A percentile compares a stretch with the other conserved stretches of the same genome.
phyloP scores from a whole-genome alignment of 2,797 vertebrate genomes.

The Picus viridis region DNA sequence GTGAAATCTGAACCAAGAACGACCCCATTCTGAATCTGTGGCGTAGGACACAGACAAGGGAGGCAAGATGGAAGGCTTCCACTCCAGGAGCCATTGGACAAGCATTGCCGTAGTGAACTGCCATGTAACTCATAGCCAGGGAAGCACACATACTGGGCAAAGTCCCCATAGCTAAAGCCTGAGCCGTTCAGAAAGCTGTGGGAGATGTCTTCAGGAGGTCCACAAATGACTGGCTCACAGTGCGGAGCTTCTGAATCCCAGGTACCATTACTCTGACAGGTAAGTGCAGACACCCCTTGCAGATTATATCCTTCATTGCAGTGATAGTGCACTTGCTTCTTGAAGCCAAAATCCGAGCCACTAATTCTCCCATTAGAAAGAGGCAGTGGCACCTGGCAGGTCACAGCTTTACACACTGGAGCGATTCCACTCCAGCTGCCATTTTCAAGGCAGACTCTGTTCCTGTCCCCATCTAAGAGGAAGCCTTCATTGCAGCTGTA shows the following conservation, averaged over 20 bases:
- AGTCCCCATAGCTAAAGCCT: conserved; percentile 85
- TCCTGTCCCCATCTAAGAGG: conserved; percentile 81
- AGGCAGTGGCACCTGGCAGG: conserved; percentile 78
- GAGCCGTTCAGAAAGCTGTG: conserved; percentile 92
- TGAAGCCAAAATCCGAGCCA: conserved; percentile 85
- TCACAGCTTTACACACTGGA: conserved; percentile 81
- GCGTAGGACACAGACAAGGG: conserved; percentile 84
- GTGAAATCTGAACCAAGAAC: conserved; percentile 80
- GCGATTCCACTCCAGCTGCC: conserved; percentile 89
- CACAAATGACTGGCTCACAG: conserved; percentile 86
- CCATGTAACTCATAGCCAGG: conserved; percentile 88
- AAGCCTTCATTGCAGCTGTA: conserved; percentile 88
- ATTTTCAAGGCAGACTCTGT: conserved; percentile 86
- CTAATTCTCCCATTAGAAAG: conserved; percentile 80
- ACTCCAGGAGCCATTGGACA: conserved; percentile 88
- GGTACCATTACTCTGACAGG: conserved; percentile 85
- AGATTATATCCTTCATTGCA: conserved; percentile 88
- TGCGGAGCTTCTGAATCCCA: conserved; percentile 87
- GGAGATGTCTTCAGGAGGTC: conserved; percentile 91
- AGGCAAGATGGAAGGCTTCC: conserved; percentile 87
- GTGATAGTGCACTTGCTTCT: conserved; percentile 83
- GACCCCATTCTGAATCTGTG: conserved; percentile 82
- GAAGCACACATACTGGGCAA: conserved; percentile 90
- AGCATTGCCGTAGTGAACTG: conserved; percentile 85
- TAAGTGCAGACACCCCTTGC: conserved; percentile 74